Evolutionary conservation across 2,888 invertebrate species (phyloP).

Genomic region (Salticus scenicus): DNA sequence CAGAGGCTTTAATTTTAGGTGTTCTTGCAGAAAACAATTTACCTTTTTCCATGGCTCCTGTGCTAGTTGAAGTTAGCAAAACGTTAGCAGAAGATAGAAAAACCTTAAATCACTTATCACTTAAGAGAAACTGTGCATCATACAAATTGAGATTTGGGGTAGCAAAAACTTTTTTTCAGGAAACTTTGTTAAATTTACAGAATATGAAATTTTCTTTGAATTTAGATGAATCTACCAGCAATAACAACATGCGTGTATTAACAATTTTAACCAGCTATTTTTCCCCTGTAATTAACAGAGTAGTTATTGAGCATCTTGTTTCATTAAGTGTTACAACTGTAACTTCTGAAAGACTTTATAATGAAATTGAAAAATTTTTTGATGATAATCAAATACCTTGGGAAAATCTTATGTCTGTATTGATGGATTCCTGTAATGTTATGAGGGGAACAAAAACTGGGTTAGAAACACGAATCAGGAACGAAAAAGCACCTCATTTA

Average conservation of each 20-base stretch:
- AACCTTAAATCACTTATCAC: background rate
- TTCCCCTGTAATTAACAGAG: background rate
- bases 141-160: background rate
- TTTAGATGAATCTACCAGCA: slow-evolving; percentile 7
- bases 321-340: background rate
- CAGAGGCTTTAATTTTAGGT: background rate
- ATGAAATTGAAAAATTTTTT: background rate
- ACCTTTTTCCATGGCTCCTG: background rate
- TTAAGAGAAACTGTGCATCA: background rate
- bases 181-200: background rate
- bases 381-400: background rate
- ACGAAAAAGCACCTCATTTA: background rate
- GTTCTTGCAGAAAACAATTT: background rate
- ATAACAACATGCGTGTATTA: background rate
- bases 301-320: background rate
- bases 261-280: background rate
- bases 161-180: background rate
- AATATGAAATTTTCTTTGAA: background rate
- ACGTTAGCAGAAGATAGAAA: background rate
- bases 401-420: too few relatives aligned
- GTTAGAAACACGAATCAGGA: background rate
- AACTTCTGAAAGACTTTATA: background rate
- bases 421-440: background rate
- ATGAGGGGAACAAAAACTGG: background rate
- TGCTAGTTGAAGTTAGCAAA: background rate